Evolutionary conservation across 2,888 invertebrate genomes (phyloP), one percentile per base, ranked within the genome.

Genomic region (Lumbricus terrestris): DNA sequence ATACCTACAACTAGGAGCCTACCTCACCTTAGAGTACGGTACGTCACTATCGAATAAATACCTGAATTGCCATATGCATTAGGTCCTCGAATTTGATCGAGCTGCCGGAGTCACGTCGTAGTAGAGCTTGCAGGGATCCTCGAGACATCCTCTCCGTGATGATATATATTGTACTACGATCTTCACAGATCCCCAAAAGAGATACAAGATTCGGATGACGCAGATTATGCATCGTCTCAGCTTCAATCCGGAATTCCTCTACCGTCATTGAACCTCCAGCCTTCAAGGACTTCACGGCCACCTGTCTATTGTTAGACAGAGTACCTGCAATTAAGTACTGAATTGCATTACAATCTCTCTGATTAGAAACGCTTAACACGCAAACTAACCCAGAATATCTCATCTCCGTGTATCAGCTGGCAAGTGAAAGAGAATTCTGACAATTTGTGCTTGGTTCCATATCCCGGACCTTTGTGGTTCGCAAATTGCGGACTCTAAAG

Each of bases 271-370:
- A n/a, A 69, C 69, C 8, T 92, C 99, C 99, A 93, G 98, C 97
- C 93, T 98, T 96, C 88, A 99, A 95, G 0, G 98, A 99, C 95
- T 99, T 99, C 34, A 99, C 98, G 88, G 99, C 99, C 90, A 99
- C 99, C 96, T 99, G 99, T 92, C 97, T 98, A 94, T 97, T 97
- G 94, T 98, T 97, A 93, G 98, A 93, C 98, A 99, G 99, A 95
- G 98, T 98, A 34, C 96, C 96, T 96, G 93, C 6, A 85, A 90
- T 16, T 1, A 47, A 20, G 18, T 20, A 47, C 23, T 47, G 4
- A 16, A 20, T 20, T 20, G 15, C 16, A 11, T 40, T 1, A 13
- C 16, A 11, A 11, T n/a, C n/a, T n/a, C n/a, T n/a, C n/a, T n/a
- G n/a, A 38, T 38, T 38, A 5, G 13, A 38, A 38, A 38, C 38